Percentiles rank a stretch among this genome's conserved stretches.
Evolutionary conservation across 2,888 invertebrate species (phyloP).

Genomic region (Nineta flava): DNA sequence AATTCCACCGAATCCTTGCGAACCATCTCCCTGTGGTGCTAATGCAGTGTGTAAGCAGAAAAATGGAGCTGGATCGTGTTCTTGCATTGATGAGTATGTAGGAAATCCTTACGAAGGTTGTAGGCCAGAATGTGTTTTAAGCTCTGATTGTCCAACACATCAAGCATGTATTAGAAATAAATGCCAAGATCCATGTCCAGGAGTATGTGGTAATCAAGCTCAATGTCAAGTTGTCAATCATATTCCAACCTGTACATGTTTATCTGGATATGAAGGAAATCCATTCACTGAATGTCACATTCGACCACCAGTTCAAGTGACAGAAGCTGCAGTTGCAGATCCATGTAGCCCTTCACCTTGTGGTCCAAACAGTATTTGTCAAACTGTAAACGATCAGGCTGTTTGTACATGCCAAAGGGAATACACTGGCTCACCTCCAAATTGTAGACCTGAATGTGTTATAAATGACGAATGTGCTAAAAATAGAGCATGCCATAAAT

Average conservation of each 20-base stretch:
- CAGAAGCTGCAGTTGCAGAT: constrained; percentile 21
- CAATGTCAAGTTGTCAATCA: constrained; percentile 75
- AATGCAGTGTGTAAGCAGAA: constrained; percentile 66
- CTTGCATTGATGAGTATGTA: constrained; percentile 63
- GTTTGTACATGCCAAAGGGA: constrained; percentile 58
- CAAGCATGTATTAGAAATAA: constrained; percentile 70
- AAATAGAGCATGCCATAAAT: constrained; percentile 56
- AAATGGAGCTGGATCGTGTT: constrained; percentile 65
- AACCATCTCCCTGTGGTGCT: constrained; percentile 74
- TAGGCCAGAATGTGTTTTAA: constrained; percentile 73
- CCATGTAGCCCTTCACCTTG: constrained; percentile 61
- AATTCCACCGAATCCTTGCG: constrained; percentile 53
- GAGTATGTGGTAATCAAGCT: constrained; percentile 68
- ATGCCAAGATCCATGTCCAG: constrained; percentile 74
- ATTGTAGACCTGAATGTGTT: constrained; percentile 62
- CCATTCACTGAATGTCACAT: constrained; percentile 42
- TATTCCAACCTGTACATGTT: constrained; percentile 69
- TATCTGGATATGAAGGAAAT: constrained; percentile 56
- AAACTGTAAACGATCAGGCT: constrained; percentile 45
- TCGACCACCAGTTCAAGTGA: constrained; percentile 15
- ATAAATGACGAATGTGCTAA: constrained; percentile 59
- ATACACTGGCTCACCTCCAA: constrained; percentile 55
- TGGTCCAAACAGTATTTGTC: constrained; percentile 59
- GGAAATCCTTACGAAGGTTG: constrained; percentile 80
- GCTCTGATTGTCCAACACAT: constrained; percentile 69